Evolutionary conservation across 2,888 invertebrate species (phyloP).

Genomic region (Ligdia adustata): DNA sequence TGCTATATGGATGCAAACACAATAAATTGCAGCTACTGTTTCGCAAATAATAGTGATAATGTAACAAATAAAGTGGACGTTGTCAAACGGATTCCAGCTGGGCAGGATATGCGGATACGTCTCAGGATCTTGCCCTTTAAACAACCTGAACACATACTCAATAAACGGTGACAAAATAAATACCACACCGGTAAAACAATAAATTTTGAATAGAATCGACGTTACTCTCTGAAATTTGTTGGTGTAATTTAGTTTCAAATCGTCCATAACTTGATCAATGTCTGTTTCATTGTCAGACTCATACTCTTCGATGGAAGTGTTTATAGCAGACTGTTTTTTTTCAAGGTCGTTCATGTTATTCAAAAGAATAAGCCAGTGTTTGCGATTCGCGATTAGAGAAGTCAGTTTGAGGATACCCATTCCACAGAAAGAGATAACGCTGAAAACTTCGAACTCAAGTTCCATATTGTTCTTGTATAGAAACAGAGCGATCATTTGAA

Average conservation of each 20-base stretch:
- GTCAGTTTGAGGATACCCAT: constrained; percentile 62
- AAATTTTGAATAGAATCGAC: constrained; percentile 49
- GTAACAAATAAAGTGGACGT: constrained; percentile 46
- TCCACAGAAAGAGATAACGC: constrained; percentile 58
- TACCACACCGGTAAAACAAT: constrained; percentile 51
- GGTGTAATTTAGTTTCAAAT: constrained; percentile 50
- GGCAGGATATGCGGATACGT: constrained; percentile 63
- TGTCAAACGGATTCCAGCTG: constrained; percentile 57
- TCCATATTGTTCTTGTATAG: constrained; percentile 48
- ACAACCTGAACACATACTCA: constrained; percentile 46
- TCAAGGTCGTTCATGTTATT: constrained; percentile 49
- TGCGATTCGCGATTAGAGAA: constrained; percentile 45
- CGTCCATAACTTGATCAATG: constrained; percentile 6
- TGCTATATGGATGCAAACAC: constrained; percentile 56
- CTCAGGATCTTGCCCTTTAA: constrained; percentile 31
- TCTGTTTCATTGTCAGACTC: constrained; percentile 40
- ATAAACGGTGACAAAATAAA: constrained; percentile 61
- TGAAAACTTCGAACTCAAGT: constrained; percentile 61
- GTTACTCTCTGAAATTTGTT: constrained; percentile 46
- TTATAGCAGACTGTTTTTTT: too few species aligned
- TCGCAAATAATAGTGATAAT: constrained; percentile 50
- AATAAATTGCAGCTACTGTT: constrained; percentile 53
- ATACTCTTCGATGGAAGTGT: constrained; percentile 45
- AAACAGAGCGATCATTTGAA: constrained; percentile 51
- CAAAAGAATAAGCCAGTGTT: constrained; percentile 52